A percentile compares a stretch with the other conserved stretches of the same genome.
Conservation (phyloP, 2,113 vertebrate species). For the Siniperca knerii region DNA sequence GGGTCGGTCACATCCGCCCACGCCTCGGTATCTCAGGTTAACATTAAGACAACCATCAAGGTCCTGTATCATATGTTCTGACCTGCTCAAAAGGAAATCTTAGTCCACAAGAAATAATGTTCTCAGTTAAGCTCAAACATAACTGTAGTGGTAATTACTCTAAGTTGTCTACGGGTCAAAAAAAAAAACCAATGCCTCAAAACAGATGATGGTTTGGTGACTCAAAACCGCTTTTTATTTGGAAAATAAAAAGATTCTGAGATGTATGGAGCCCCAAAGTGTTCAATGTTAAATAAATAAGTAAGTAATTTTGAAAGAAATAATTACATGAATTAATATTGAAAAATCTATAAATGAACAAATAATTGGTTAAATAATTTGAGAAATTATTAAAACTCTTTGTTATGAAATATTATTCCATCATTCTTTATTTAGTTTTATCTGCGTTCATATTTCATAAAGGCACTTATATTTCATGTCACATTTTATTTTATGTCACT, state of each 20-base stretch:
- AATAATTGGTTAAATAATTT: neutral
- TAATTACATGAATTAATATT: neutral
- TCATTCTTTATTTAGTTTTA: neutral
- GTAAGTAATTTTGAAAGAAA: neutral
- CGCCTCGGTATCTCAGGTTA: neutral
- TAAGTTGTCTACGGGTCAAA: neutral
- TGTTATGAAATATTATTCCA: too few species aligned
- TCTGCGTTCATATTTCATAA: neutral
- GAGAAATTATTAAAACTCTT: too few species aligned
- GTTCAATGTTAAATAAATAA: neutral
- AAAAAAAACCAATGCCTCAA: neutral
- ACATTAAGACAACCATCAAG: neutral
- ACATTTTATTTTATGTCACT: too few species aligned
- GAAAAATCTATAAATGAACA: neutral
- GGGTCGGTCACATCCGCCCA: slow-evolving; percentile 18
- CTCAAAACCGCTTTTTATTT: neutral
- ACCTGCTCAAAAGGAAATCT: neutral
- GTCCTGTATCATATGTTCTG: neutral
- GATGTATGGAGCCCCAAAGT: neutral
- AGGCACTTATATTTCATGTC: too few species aligned
- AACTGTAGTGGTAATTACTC: neutral
- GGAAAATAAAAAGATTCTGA: neutral
- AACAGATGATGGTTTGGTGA: neutral
- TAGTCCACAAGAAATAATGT: neutral
- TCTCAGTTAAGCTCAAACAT: neutral